These are phyloP conservation scores for Oncorhynchus gorbuscha DNA, from an alignment of 2,113 vertebrate species.

Conservation along the genomic window DNA sequence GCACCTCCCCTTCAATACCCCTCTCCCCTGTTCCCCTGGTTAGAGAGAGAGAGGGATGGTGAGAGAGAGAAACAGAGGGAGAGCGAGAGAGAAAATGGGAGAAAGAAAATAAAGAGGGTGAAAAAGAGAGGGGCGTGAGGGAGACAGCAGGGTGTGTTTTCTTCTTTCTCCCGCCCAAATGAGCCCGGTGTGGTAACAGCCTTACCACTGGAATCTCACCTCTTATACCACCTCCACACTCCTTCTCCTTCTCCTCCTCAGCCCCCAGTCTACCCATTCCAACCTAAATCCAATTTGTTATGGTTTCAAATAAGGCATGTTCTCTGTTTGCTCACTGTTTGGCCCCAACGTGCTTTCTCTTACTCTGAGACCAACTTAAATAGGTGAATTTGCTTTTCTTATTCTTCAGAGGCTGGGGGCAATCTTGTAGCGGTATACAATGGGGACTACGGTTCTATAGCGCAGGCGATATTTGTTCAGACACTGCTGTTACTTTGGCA, in stretches of 20 bases:
- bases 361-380: slow-evolving; percentile 54
- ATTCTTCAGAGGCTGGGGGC: slow-evolving; percentile 26
- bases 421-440: slow-evolving; percentile 26
- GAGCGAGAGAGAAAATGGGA: not conserved
- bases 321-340: slow-evolving; percentile 47
- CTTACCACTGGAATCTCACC: slow-evolving; percentile 56
- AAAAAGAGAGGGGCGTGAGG: not conserved
- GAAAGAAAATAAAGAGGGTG: not conserved
- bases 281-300: slow-evolving; percentile 67
- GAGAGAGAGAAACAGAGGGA: no score
- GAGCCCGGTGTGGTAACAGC: slow-evolving; percentile 58
- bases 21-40: not conserved
- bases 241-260: not conserved
- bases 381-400: slow-evolving; percentile 33
- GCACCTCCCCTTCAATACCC: not conserved
- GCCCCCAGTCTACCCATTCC: slow-evolving; percentile 41
- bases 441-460: slow-evolving; percentile 17
- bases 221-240: slow-evolving; percentile 32
- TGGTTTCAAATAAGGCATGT: slow-evolving; percentile 59
- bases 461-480: not conserved
- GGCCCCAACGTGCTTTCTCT: slow-evolving; percentile 52
- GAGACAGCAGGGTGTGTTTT: not conserved
- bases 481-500: slow-evolving; percentile 9
- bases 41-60: not conserved
- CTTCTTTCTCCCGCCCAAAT: slow-evolving; percentile 41